Base-by-base conservation (phyloP, 1,140 invertebrate genomes). In the Penaeus chinensis region DNA sequence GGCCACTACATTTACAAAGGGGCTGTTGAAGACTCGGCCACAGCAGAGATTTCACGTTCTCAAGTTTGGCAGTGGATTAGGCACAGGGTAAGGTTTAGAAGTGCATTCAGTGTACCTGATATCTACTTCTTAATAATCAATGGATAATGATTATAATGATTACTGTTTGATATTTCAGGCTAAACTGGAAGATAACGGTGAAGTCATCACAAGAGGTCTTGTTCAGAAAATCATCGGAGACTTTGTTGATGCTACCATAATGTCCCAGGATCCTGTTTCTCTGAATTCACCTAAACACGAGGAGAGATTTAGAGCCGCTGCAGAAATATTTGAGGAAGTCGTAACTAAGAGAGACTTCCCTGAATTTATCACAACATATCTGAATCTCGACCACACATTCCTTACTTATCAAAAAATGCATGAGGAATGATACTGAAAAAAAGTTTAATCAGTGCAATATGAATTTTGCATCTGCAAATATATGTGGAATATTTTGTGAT, bases 51-150 rank as follows among this genome's bases (percentile, higher is more conserved):
- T 89, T 95, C 94, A 7, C 93, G 95, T 74, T 94, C 93, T 20
- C 94, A 96, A 92, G 93, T 96, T 62, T 96, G 95, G 95, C 95
- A 96, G 91, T 96, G 95, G 95, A 94, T 96, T 83, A 92, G 93
- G 85, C 95, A 95, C 90, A 91, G 93, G 90, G 95, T 94, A 91
- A 92, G 87, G 54, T 47, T 32, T 63, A 27, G n/a, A 19, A 62
- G n/a, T 47, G 11, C 19, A 24, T 54, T 79, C 32, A 42, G 37
- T 79, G 37, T 54, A 13, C 7, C 16, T 18, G 18, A 24, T 60
- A 22, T 20, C 76, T 20, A 5, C 4, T 42, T 42, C 37, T 42
- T 76, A 76, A 32, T n/a, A n/a, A 27, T 11, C 18, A 19, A 37
- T 76, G 24, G 54, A 81, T 62, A 24, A 2, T 37, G 8, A 4